Evolutionary conservation across 2,888 invertebrate genomes (phyloP), one percentile per base, ranked within the genome.

Genomic region (Venusia cambrica): DNA sequence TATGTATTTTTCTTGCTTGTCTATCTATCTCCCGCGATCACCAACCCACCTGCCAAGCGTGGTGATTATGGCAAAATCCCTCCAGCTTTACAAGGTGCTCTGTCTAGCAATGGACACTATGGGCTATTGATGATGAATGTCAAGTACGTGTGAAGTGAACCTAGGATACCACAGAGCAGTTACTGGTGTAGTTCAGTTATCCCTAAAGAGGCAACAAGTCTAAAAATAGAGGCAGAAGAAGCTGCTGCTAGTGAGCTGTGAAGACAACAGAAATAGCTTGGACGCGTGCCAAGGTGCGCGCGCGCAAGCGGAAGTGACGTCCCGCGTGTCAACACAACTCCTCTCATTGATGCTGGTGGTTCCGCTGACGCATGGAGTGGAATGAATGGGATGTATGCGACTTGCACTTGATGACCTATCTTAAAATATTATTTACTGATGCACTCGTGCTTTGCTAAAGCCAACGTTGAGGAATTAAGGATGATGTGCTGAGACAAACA

Each of bases 271-370:
- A 63, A 71, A 73, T 73, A 72, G 64, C 56, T 59, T 75, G 76
- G 76, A 62, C 38, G 41, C 35, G 51, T 29, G 65, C 74, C 74
- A 73, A 44, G 40, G 16, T 13, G 53, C 54, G 52, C 54, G 43
- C 48, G 58, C 61, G 50, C 57, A 58, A 70, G 45, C 69, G 76
- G 75, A 77, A 58, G 57, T 74, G 74, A 71, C 73, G 71, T 45
- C 44, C 35, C 35, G 12, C 39, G 47, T 26, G 30, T 38, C 40
- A 35, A 28, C 26, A 45, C 26, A 19, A 31, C 38, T 30, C 14
- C 11, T 34, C 35, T 31, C 40, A 40, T 40, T 40, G 40, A 40
- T 32, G 31, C 26, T 17, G 14, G 21, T 30, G 34, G 14, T 17
- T 30, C 26, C 8, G 22, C 14, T 13, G 27, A 35, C 26, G 17